Evolutionary conservation across 2,113 vertebrate species (phyloP), one percentile per base, ranked within the genome.

Genomic region (Galemys pyrenaicus): DNA sequence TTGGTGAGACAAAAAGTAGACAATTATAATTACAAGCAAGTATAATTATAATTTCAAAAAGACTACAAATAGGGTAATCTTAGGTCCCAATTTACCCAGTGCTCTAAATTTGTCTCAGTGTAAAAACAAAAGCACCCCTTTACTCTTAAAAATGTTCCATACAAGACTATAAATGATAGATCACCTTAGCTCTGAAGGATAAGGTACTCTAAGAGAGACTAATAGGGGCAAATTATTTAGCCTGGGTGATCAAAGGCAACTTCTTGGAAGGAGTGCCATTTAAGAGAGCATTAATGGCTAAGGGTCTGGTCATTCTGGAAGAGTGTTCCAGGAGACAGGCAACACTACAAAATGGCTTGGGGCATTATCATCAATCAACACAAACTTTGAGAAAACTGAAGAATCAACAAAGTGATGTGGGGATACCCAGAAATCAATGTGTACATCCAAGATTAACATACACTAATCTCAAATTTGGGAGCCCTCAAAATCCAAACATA

Each of bases 401-500:
- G 64, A 41, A 41, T 60, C 46, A 79, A 73, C 74, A 89, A 64
- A 83, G 62, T 49, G 60, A 87, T 58, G 17, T 65, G 11, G 26
- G 41, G n/a, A 28, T 54, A 95, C n/a, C 88, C 65, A 80, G 32
- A 87, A 10, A 89, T 87, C 70, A 83, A 82, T 41, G 9, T 87
- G 44, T n/a, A 68, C 0, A 56, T 41, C 9, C 9, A n/a, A 89
- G 28, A 92, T 46, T 80, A 95, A 95, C 58, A 87, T 24, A 86
- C 37, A 37, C 58, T 82, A 79, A 83, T 62, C 54, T 79, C 44
- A 51, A 75, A 24, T 87, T 19, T 83, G 17, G 85, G 22, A 82
- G 68, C 56, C 37, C 49, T 92, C 64, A 32, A 87, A 94, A 88
- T 77, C 56, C 78, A 86, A 93, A 90, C 11, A 51, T 64, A 85